Evolutionary conservation across 2,888 invertebrate species (phyloP).

Genomic region (Eueremaeus valkanovi): DNA sequence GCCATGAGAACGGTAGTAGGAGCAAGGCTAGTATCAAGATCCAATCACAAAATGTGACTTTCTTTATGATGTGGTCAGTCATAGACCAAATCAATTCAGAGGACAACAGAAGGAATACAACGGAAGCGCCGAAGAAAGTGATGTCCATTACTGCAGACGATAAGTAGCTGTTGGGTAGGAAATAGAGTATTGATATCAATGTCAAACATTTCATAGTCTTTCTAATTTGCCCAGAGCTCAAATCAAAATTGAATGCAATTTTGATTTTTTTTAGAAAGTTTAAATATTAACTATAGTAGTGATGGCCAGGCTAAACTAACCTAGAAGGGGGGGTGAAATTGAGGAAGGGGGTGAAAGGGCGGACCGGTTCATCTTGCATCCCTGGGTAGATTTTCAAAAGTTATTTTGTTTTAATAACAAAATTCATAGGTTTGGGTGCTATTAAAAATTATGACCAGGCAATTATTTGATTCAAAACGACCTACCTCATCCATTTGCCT

Average conservation of each 20-base stretch:
- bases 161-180: not conserved
- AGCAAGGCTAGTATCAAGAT: not conserved
- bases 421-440: no score
- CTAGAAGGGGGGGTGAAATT: no score
- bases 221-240: no score
- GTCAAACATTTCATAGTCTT: constrained; percentile 58
- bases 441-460: constrained; percentile 80
- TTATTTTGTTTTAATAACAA: no score
- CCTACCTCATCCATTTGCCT: constrained; percentile 57
- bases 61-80: constrained; percentile 39
- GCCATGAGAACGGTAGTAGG: constrained; percentile 5
- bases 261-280: no score
- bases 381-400: no score
- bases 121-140: constrained; percentile 28
- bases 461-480: constrained; percentile 61
- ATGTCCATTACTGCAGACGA: constrained; percentile 49
- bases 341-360: no score
- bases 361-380: no score
- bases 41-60: constrained; percentile 15
- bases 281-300: no score
- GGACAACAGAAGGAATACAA: constrained; percentile 35
- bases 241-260: no score
- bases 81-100: constrained; percentile 1
- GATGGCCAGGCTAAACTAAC: no score
- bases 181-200: not conserved